Evolutionary conservation across 2,888 invertebrate genomes (phyloP), one percentile per base, ranked within the genome.

Genomic region (Galerucella pusilla): DNA sequence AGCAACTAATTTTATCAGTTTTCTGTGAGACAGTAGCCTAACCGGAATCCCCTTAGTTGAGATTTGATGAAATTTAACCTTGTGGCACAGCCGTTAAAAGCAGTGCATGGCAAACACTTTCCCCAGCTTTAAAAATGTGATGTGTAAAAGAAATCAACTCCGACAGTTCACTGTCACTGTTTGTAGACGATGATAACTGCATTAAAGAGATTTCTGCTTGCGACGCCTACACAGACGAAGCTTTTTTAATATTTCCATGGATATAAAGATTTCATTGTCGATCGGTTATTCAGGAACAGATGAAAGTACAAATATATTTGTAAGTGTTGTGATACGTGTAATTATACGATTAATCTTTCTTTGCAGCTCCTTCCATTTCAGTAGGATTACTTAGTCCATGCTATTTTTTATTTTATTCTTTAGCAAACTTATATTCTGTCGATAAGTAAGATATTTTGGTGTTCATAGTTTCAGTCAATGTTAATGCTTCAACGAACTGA

Each of bases 131-230:
- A 66, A 66, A 66, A 49, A 52, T 25, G 45, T 52, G 20, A 25
- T 66, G 66, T 66, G 66, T 49, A 25, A n/a, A 46, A 66, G 66
- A 66, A 66, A 54, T 52, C 66, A 66, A 66, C 52, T 46, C 46
- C n/a, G n/a, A 66, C 11, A 14, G 25, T 59, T 59, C 25, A 59
- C 25, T 63, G 63, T 5, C 35, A 14, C 42, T n/a, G 28, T 42
- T 63, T 42, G 28, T 14, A 57, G 42, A 57, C 67, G 67, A 46
- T 52, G 54, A 54, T 54, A 52, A 49, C 25, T 9, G n/a, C 57
- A 67, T 67, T 67, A 57, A 67, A 67, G 67, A 9, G 57, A 67
- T 67, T 67, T 54, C 57, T 57, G 35, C 67, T 35, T 57, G 6
- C 67, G 25, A 67, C 49, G 54, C 52, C 67, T 67, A 35, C 28